Evolutionary conservation across 2,113 vertebrate species (phyloP).

Genomic region (Chaetorhynchus papuensis): DNA sequence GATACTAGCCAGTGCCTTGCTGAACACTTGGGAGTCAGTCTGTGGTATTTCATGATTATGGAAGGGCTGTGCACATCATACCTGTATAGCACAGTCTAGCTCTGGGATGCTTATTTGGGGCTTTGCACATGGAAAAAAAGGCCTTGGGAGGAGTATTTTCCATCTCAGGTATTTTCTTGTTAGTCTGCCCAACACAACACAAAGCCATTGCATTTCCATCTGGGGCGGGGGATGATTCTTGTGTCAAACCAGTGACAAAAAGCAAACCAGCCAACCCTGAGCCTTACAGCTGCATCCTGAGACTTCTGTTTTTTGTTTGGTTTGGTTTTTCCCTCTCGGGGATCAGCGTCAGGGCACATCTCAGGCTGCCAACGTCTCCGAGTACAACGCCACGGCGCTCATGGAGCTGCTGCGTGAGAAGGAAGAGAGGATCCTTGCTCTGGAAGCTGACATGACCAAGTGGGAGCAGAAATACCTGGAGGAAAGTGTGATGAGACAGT

Average conservation of each 20-base stretch:
- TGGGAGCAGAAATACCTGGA: conserved; percentile 99
- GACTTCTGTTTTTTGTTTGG: not conserved
- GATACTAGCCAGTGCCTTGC: not conserved
- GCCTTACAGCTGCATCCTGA: not conserved
- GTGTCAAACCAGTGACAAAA: not conserved
- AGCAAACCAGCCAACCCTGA: not conserved
- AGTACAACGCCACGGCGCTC: conserved; percentile 85
- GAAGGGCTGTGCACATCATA: not conserved
- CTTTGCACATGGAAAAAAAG: not conserved
- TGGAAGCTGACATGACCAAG: conserved; percentile 99
- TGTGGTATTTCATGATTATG: not conserved
- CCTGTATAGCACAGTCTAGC: not conserved
- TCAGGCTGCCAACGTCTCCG: conserved; percentile 74
- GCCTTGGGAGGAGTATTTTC: not conserved
- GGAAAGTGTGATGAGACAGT: conserved; percentile 98
- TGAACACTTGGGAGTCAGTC: not conserved
- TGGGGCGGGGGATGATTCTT: not conserved
- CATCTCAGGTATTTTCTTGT: not conserved
- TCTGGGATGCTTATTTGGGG: not conserved
- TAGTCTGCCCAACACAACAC: not conserved
- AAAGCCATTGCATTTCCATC: not conserved
- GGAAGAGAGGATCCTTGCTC: conserved; percentile 92
- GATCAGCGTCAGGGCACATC: conserved; percentile 86
- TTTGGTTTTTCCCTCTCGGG: not conserved
- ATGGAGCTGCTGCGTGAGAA: conserved; percentile 98